These are phyloP conservation scores for Xestia c-nigrum DNA, from an alignment of 2,888 invertebrate genomes.

Conservation along the genomic window DNA sequence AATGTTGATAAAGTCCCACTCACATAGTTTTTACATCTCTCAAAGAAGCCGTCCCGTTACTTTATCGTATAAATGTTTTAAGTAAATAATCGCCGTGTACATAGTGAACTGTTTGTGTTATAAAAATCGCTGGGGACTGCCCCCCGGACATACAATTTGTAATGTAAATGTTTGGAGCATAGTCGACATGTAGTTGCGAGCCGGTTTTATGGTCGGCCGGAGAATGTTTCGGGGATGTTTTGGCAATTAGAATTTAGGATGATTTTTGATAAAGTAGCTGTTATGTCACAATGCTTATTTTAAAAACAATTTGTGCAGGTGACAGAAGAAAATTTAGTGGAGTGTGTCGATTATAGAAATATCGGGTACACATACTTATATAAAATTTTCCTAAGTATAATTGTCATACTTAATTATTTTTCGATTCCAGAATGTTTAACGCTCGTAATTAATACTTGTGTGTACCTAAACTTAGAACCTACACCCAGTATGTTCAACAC, in stretches of 20 bases:
- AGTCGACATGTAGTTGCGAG: conserved; percentile 46
- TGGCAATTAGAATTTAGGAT: conserved; percentile 30
- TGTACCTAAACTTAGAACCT: neutral
- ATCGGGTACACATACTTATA: neutral
- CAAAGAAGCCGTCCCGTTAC: conserved; percentile 11
- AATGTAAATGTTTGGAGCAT: conserved; percentile 70
- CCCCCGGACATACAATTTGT: conserved; percentile 75
- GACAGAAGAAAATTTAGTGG: neutral
- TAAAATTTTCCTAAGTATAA: neutral
- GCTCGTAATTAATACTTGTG: neutral
- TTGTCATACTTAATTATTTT: neutral
- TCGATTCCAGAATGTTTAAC: neutral
- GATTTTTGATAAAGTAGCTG: neutral
- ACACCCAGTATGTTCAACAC: neutral
- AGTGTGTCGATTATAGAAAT: neutral
- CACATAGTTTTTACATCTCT: neutral
- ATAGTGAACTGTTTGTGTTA: conserved; percentile 30
- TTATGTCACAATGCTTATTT: neutral
- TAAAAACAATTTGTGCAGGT: neutral
- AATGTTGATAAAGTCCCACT: neutral
- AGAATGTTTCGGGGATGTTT: conserved; percentile 22
- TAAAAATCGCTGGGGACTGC: conserved; percentile 73
- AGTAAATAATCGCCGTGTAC: conserved; percentile 47
- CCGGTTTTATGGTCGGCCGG: conserved; percentile 31
- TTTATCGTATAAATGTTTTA: conserved; percentile 42